A percentile compares a stretch with the other conserved stretches of the same genome.
phyloP scores from a whole-genome alignment of 2,888 invertebrate species.

The Parochlus steinenii region DNA sequence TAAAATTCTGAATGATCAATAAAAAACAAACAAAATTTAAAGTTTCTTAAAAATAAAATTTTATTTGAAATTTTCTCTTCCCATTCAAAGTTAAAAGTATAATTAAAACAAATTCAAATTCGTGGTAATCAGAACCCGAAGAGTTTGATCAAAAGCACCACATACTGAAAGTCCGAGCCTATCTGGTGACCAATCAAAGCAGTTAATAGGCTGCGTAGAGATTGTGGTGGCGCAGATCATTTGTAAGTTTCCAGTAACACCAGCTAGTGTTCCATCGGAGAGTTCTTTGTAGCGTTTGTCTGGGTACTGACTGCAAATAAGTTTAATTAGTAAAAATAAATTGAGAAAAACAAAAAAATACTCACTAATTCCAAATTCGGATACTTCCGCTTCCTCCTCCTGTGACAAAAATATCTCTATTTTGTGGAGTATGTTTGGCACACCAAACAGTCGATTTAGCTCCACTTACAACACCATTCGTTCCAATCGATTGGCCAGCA shows the following conservation, averaged over 20 bases:
- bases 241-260: slow-evolving; percentile 58
- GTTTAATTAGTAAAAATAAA: slow-evolving; percentile 13
- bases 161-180: slow-evolving; percentile 76
- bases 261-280: slow-evolving; percentile 50
- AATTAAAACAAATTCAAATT: slow-evolving; percentile 56
- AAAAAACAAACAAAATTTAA: too few relatives aligned
- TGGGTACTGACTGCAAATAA: slow-evolving; percentile 53
- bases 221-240: slow-evolving; percentile 65
- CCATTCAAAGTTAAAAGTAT: not conserved
- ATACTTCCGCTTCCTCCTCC: slow-evolving; percentile 83
- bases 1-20: too few relatives aligned
- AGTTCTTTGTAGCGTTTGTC: slow-evolving; percentile 52
- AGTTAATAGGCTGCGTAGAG: slow-evolving; percentile 75
- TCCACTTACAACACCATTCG: slow-evolving; percentile 30
- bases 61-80: too few relatives aligned
- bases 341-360: slow-evolving; percentile 16
- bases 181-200: slow-evolving; percentile 84
- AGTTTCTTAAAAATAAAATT: too few relatives aligned
- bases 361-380: slow-evolving; percentile 90
- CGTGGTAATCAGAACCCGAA: slow-evolving; percentile 74
- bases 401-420: slow-evolving; percentile 81
- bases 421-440: slow-evolving; percentile 79
- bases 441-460: slow-evolving; percentile 83
- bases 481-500: slow-evolving; percentile 29
- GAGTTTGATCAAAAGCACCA: slow-evolving; percentile 80